Base-by-base conservation (phyloP, 2,888 invertebrate genomes). In the Cancer borealis region DNA sequence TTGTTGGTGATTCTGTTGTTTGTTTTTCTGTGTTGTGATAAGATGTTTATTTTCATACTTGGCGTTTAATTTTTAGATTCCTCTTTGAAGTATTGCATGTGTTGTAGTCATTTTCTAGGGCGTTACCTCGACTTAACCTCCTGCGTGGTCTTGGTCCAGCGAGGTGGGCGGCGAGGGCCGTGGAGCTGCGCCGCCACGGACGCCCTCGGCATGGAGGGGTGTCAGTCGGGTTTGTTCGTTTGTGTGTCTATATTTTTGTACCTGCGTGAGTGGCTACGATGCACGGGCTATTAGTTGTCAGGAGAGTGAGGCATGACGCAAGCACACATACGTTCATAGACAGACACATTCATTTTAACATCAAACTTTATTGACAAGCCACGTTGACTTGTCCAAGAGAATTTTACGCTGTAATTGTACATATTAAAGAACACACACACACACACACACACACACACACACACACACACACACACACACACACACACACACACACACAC, bases 301-400 rank as follows among this genome's bases (percentile, higher is more conserved):
- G 73, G 26, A 84, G 91, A 84, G 90, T 84, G 91, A 84, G 90
- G 79, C 49, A 89, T 93, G 93, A 93, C 93, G 90, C 93, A 90
- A 49, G 30, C 73, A 93, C 84, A 73, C 26, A 73, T 73, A 26
- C 21, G 26, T 26, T 73, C 73, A 73, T 26, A 21, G 73, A 73
- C 73, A 2, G 21, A 73, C n/a, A 26, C 73, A 73, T 73, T 73
- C 26, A 73, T 73, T 73, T 73, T 60, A 21, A 73, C n/a, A 2
- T 8, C 73, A 73, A 73, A 73, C 26, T 73, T 21, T 73, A n/a
- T 26, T 4, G 73, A 26, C 73, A 73, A 26, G 8, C 26, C n/a
- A 5, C 10, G 26, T 73, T 73, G 73, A 73, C 26, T 73, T 73
- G 73, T 10, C 26, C 6, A 73, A 26, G 26, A 8, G 21, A 73